phyloP scores from a whole-genome alignment of 2,113 vertebrate genomes.

The Catharus bicknelli region DNA sequence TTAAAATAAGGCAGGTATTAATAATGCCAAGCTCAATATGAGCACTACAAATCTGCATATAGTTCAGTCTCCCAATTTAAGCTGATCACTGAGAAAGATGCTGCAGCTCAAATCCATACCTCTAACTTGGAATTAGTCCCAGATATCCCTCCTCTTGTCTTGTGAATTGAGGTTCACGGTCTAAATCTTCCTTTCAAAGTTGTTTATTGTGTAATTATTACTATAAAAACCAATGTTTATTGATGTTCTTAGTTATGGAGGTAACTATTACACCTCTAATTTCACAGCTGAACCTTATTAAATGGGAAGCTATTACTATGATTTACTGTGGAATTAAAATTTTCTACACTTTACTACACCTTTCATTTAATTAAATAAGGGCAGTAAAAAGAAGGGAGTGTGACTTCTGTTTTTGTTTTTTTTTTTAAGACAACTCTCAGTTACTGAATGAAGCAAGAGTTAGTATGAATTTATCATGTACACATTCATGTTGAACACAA shows the following conservation, averaged over 20 bases:
- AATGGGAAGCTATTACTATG: constrained; percentile 13
- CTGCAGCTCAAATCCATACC: not conserved
- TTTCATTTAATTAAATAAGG: constrained; percentile 45
- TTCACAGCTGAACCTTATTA: constrained; percentile 43
- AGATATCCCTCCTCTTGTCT: not conserved
- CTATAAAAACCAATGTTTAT: constrained; percentile 19
- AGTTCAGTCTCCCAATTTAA: not conserved
- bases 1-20: not conserved
- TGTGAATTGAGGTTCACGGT: not conserved
- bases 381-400: constrained; percentile 4
- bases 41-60: not conserved
- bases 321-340: constrained; percentile 46
- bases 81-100: not conserved
- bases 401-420: not conserved
- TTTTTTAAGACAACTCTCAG: not conserved
- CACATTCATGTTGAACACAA: not conserved
- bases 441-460: not conserved
- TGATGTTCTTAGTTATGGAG: constrained; percentile 17
- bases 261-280: constrained; percentile 35
- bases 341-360: constrained; percentile 36
- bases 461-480: not conserved
- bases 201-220: constrained; percentile 14
- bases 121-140: not conserved
- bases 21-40: not conserved
- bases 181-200: not conserved